Evolutionary conservation across 2,797 vertebrate genomes (phyloP).

Genomic region (Spinus olivaceus): DNA sequence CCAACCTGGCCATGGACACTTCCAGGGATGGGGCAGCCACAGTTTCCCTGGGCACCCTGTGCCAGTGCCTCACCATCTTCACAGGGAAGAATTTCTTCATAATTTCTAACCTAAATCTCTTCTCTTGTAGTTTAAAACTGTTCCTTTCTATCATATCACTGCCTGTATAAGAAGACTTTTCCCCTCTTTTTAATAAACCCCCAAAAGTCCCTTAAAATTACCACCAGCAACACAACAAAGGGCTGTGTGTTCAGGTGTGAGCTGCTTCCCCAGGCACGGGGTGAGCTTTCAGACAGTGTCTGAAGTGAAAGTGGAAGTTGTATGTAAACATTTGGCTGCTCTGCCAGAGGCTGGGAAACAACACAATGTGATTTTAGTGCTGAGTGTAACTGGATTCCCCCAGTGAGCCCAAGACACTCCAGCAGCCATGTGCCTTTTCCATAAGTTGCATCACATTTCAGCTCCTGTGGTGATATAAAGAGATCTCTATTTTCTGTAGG

Average conservation of each 20-base stretch:
- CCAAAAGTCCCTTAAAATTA: background rate
- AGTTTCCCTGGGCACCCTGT: background rate
- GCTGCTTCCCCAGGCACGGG: background rate
- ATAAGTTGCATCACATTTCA: background rate
- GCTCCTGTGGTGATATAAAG: background rate
- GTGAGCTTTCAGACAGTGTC: background rate
- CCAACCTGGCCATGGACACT: background rate
- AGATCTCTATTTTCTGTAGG: background rate
- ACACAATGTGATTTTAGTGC: background rate
- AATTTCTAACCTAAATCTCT: background rate
- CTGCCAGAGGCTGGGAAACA: background rate
- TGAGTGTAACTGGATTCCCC: background rate
- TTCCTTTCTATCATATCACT: too few species aligned
- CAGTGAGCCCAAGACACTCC: background rate
- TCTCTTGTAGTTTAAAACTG: background rate
- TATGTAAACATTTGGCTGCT: background rate
- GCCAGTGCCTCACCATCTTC: background rate
- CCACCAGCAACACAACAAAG: background rate
- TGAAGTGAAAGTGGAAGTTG: background rate
- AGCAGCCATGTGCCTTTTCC: background rate
- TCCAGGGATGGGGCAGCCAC: background rate
- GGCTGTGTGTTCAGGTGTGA: background rate
- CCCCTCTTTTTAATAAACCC: background rate
- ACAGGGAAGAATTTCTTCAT: fast-evolving
- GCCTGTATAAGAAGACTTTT: background rate